Conservation (phyloP, 2,113 vertebrate genomes). For the Takifugu flavidus region DNA sequence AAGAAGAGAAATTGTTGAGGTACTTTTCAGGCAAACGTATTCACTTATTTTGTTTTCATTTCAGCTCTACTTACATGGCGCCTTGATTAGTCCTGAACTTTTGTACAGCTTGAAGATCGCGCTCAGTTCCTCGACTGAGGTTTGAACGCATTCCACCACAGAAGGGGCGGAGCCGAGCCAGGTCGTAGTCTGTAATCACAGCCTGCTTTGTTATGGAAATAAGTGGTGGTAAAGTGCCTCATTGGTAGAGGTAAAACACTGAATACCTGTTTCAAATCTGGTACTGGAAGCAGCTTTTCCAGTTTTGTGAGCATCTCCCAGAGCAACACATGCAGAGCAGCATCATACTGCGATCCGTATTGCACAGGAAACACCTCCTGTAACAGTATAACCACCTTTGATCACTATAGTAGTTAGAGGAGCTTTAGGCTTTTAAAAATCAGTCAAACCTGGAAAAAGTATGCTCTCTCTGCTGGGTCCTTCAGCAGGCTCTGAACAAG, state of each 20-base stretch:
- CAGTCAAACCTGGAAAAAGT: slow-evolving; percentile 72
- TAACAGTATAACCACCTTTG: not conserved
- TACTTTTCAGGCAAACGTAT: not conserved
- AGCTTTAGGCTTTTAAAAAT: not conserved
- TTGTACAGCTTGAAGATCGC: slow-evolving; percentile 57
- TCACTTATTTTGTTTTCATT: not conserved
- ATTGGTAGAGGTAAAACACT: not conserved
- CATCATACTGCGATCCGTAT: slow-evolving; percentile 77
- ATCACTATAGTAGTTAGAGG: not conserved
- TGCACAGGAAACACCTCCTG: slow-evolving; percentile 77
- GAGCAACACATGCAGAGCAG: slow-evolving; percentile 73
- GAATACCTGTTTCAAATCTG: slow-evolving; percentile 71
- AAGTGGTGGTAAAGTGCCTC: too few species aligned
- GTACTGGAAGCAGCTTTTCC: slow-evolving; percentile 68
- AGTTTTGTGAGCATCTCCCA: slow-evolving; percentile 77
- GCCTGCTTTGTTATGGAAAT: too few species aligned
- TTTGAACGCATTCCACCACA: slow-evolving; percentile 50
- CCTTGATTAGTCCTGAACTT: slow-evolving; percentile 47
- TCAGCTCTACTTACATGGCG: slow-evolving; percentile 38
- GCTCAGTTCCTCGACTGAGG: slow-evolving; percentile 50
- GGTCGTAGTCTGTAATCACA: slow-evolving; percentile 54
- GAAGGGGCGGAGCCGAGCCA: slow-evolving; percentile 53
- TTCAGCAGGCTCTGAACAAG: slow-evolving; percentile 71
- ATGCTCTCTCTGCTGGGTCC: slow-evolving; percentile 67
- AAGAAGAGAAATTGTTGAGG: not conserved